Conservation (phyloP, 2,888 invertebrate genomes). For the Drosophila neotestacea region DNA sequence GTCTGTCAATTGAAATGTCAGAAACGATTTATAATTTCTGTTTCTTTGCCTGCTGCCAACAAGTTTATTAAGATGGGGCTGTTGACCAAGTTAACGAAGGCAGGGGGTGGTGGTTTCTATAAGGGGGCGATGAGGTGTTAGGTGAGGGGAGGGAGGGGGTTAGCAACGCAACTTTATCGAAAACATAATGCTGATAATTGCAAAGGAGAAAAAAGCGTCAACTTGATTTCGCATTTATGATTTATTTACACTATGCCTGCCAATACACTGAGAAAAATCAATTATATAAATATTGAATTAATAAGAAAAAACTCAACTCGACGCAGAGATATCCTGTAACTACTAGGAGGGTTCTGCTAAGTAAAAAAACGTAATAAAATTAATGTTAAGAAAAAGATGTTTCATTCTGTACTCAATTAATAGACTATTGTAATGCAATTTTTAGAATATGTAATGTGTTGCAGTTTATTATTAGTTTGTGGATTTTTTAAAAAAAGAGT, state of each 20-base stretch:
- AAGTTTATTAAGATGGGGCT: constrained; percentile 74
- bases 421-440: too few species aligned
- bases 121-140: background rate
- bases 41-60: constrained; percentile 64
- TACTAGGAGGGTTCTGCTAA: too few species aligned
- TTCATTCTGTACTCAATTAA: too few species aligned
- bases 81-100: background rate
- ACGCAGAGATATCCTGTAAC: background rate
- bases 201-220: constrained; percentile 66
- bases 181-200: constrained; percentile 79
- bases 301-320: background rate
- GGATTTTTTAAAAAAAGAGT: too few species aligned
- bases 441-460: too few species aligned
- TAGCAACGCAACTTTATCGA: constrained; percentile 62
- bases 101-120: background rate
- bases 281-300: too few species aligned
- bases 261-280: constrained; percentile 43
- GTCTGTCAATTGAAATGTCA: constrained; percentile 83
- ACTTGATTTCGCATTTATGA: constrained; percentile 71
- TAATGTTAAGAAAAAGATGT: too few species aligned
- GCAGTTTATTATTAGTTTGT: too few species aligned
- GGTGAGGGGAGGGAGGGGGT: constrained; percentile 1
- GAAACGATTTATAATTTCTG: constrained; percentile 81
- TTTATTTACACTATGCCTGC: constrained; percentile 48
- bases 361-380: too few species aligned